A percentile compares a stretch with the other conserved stretches of the same genome.
Evolutionary conservation across 1,140 invertebrate species (phyloP).

Genomic region (Tribolium castaneum): DNA sequence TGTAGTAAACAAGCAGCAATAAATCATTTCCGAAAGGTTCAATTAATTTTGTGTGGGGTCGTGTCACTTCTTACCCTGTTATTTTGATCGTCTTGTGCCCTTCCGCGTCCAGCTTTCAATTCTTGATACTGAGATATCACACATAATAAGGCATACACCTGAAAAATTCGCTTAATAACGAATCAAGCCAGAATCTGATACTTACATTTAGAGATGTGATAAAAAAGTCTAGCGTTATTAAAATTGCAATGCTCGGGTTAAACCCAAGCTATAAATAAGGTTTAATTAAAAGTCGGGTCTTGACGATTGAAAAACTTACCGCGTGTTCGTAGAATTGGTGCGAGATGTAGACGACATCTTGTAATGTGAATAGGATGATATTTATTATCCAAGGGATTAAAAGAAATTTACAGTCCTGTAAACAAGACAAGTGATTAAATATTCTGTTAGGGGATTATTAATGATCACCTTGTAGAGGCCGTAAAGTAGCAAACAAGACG

Average conservation of each 20-base stretch:
- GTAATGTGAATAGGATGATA: conserved; percentile 53
- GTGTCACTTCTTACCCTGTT: conserved; percentile 54
- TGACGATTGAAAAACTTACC: conserved; percentile 44
- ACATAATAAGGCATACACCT: conserved; percentile 83
- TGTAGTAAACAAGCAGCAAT: neutral
- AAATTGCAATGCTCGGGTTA: conserved; percentile 71
- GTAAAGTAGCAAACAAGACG: conserved; percentile 66
- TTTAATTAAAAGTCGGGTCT: neutral
- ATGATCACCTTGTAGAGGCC: conserved; percentile 67
- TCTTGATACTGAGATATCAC: conserved; percentile 87
- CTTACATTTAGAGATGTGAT: conserved; percentile 74
- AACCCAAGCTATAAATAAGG: conserved; percentile 69
- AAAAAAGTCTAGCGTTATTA: conserved; percentile 75
- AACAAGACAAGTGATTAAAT: conserved; percentile 1
- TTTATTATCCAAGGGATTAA: conserved; percentile 56
- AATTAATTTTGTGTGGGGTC: neutral
- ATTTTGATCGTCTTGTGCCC: conserved; percentile 69
- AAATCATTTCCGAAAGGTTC: neutral
- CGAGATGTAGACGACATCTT: conserved; percentile 52
- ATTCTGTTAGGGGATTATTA: conserved; percentile 8
- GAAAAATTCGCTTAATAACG: conserved; percentile 59
- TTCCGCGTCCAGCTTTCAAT: conserved; percentile 78
- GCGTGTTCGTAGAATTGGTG: conserved; percentile 54
- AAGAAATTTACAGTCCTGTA: conserved; percentile 53
- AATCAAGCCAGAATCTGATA: conserved; percentile 54